Base-by-base conservation (phyloP, 2,797 vertebrate genomes). In the Coilia nasus region DNA sequence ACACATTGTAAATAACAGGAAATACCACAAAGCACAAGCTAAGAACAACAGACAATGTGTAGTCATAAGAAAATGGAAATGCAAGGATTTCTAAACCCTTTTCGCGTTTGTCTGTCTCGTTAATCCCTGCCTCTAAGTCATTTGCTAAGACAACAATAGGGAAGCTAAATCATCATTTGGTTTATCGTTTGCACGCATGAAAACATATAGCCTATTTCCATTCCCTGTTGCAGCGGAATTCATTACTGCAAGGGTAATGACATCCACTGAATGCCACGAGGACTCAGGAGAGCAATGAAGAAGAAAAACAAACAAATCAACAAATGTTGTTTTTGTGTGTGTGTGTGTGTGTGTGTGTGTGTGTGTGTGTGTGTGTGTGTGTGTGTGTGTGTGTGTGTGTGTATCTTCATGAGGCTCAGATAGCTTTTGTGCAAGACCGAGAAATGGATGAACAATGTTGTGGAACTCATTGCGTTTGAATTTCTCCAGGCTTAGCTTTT, bases 111-210 rank as follows among this genome's bases (percentile, higher is more conserved):
- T 41, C 67, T 75, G 67, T 75, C 28, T 21, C 35, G 84, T 81
- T 82, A 82, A 85, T 54, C 54, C 25, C 23, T 82, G 28, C 28
- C 28, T 28, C 67, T 19, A 17, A 71, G 67, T 75, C 28, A 75
- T 75, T 35, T 75, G 31, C 67, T 35, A 31, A 35, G 28, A 35
- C 15, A 17, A 75, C 67, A 75, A 75, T 35, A n/a, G 67, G 17
- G 12, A 2, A 35, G 67, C 3, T 35, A 75, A 41, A 75, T 75
- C 67, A 35, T 14, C 67, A 41, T 47, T 47, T 3, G 50, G 50
- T 75, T 75, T 17, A 41, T 75, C 28, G 2, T 10, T 64, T 28
- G 62, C 25, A 28, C 62, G 28, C 25, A 64, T 64, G 11, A 28
- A 64, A 64, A 64, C 23, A 64, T 28, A n/a, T n/a, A n/a, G n/a